Evolutionary conservation across 2,888 invertebrate genomes (phyloP), one percentile per base, ranked within the genome.

Genomic region (Piscicola geometra): DNA sequence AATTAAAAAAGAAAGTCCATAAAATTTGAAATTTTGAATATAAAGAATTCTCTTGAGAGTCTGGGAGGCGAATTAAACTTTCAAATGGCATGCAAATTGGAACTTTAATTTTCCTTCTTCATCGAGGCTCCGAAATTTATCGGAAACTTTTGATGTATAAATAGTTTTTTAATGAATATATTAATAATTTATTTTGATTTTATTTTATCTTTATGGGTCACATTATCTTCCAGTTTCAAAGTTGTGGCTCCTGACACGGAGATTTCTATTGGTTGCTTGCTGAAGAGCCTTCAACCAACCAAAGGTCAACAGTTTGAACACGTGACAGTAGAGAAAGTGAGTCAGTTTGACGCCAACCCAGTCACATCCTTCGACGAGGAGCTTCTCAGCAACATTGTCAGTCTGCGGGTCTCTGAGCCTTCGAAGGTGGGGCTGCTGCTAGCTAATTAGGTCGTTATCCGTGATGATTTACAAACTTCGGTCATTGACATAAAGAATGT

Each of bases 301-400:
- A 70, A 56, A 71, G 79, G 79, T 52, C 72, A 82, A 72, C 73
- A 76, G 15, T 78, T 81, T 52, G 81, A 82, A 3, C 81, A 82
- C 60, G 75, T 83, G 18, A 77, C 78, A 33, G 82, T 82, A 30
- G 78, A 77, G 5, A 76, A 78, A 33, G 75, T 82, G 25, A 79
- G 80, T 67, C 82, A 82, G 73, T 78, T 81, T n/a, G 76, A 79
- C 1, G 81, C 79, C 1, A 72, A 77, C 30, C 71, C 83, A n/a
- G 71, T 74, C 0, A 76, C 83, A 30, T 76, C 74, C 0, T 81
- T 82, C 69, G 81, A 81, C 30, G 83, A 83, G 74, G 84, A 84
- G 69, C 81, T 84, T 9, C 80, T 83, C 75, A 82, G 83, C 77
- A 82, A 83, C 76, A 81, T 84, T 33, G 79, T 84, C 64, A 35